These are phyloP conservation scores for Platalea minor DNA, from an alignment of 2,797 vertebrate species.

Conservation along the genomic window DNA sequence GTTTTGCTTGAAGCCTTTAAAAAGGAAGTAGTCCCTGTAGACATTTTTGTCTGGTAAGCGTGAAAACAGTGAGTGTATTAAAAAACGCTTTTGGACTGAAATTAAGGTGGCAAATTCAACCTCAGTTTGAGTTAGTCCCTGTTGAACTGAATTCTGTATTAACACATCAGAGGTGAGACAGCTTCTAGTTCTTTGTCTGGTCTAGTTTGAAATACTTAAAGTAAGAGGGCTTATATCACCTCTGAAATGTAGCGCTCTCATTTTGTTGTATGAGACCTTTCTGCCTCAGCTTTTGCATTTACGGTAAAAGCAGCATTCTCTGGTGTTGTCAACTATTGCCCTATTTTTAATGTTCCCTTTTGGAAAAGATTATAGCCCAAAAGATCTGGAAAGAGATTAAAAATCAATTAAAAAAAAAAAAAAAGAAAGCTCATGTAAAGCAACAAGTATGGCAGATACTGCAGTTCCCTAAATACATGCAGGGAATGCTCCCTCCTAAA, in stretches of 20 bases:
- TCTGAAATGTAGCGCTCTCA: neutral
- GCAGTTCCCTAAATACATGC: neutral
- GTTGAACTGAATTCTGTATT: neutral
- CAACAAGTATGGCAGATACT: neutral
- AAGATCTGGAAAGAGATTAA: neutral
- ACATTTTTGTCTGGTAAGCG: neutral
- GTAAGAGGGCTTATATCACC: neutral
- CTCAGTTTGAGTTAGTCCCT: neutral
- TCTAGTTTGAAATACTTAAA: neutral
- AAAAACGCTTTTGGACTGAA: neutral
- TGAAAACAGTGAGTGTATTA: neutral
- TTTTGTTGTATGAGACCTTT: neutral
- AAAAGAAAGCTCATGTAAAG: neutral
- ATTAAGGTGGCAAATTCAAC: neutral
- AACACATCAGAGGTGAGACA: neutral
- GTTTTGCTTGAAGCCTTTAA: neutral
- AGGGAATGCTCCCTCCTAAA: neutral
- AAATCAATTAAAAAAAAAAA: neutral
- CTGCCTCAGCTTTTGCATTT: neutral
- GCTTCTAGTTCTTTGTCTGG: neutral
- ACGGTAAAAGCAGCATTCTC: neutral
- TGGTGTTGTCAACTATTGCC: neutral
- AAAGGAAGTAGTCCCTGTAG: neutral
- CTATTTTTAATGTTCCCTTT: neutral
- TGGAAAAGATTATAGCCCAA: neutral